Conservation (phyloP, 2,113 vertebrate genomes). For the Emydura subglobosa region DNA sequence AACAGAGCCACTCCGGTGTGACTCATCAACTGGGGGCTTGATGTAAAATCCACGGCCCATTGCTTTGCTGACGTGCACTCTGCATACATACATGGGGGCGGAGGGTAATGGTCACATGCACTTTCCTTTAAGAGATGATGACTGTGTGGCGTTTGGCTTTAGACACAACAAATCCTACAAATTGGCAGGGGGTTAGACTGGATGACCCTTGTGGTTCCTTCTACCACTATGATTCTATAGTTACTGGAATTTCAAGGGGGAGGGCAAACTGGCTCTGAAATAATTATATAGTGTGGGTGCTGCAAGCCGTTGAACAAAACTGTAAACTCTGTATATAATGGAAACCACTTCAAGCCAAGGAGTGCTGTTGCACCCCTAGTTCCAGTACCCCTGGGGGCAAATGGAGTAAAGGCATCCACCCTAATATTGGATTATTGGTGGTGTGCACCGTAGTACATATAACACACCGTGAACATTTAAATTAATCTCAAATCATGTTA, state of each 20-base stretch:
- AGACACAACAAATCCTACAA: not conserved
- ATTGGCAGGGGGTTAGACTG: not conserved
- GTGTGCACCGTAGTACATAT: not conserved
- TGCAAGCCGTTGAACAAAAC: too few relatives aligned
- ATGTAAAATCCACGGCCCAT: not conserved
- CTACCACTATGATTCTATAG: not conserved
- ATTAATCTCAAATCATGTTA: not conserved
- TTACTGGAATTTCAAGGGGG: not conserved
- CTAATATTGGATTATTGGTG: not conserved
- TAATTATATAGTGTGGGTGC: too few relatives aligned
- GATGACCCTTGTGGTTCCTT: not conserved
- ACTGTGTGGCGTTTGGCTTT: not conserved
- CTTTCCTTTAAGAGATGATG: not conserved
- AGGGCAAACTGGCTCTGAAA: too few relatives aligned
- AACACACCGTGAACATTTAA: not conserved
- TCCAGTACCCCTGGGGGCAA: too few relatives aligned
- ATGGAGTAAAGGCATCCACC: too few relatives aligned
- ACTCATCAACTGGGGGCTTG: not conserved
- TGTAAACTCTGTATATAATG: too few relatives aligned
- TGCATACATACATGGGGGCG: not conserved
- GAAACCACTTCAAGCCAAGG: too few relatives aligned
- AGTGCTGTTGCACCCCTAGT: too few relatives aligned
- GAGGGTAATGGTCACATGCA: not conserved
- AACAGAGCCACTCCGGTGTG: not conserved
- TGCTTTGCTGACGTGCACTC: not conserved